Evolutionary conservation across 1,140 invertebrate genomes (phyloP).

Genomic region (Anthonomus grandis): DNA sequence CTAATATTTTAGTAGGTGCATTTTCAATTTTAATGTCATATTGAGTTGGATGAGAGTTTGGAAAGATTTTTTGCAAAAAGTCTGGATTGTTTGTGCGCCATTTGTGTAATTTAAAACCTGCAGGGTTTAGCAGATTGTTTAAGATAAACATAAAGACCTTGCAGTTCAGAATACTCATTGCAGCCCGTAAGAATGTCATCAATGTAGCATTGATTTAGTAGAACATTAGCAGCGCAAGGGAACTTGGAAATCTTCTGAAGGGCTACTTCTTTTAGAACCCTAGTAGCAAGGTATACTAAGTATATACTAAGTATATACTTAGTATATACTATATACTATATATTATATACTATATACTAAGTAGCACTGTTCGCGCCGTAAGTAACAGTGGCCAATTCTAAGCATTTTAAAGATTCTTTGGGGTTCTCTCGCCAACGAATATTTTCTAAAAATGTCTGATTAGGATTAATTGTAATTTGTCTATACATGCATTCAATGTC

Average conservation of each 20-base stretch:
- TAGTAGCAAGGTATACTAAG: constrained; percentile 14
- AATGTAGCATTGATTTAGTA: constrained; percentile 25
- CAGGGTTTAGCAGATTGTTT: constrained; percentile 1
- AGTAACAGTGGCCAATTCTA: constrained; percentile 13
- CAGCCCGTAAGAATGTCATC: constrained; percentile 28
- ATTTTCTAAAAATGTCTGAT: constrained; percentile 13
- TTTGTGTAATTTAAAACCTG: constrained; percentile 15
- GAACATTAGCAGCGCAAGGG: constrained; percentile 26
- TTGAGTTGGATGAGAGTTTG: neutral
- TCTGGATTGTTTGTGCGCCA: constrained; percentile 14
- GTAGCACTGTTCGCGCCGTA: constrained; percentile 8
- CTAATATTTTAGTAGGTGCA: constrained; percentile 4
- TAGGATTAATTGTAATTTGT: constrained; percentile 7
- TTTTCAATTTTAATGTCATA: neutral
- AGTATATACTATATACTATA: too few species aligned
- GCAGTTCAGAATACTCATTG: neutral
- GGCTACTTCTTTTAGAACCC: constrained; percentile 14
- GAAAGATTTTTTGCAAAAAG: constrained; percentile 1
- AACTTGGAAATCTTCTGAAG: constrained; percentile 19
- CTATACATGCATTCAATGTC: constrained; percentile 21
- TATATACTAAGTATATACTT: too few species aligned
- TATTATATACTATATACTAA: too few species aligned
- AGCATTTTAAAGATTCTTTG: constrained; percentile 6
- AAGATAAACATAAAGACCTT: constrained; percentile 2
- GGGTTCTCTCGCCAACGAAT: constrained; percentile 16